A percentile compares a stretch with the other conserved stretches of the same genome.
These are phyloP conservation scores for Spialia ferax DNA, from an alignment of 2,888 invertebrate genomes.

Conservation along the genomic window DNA sequence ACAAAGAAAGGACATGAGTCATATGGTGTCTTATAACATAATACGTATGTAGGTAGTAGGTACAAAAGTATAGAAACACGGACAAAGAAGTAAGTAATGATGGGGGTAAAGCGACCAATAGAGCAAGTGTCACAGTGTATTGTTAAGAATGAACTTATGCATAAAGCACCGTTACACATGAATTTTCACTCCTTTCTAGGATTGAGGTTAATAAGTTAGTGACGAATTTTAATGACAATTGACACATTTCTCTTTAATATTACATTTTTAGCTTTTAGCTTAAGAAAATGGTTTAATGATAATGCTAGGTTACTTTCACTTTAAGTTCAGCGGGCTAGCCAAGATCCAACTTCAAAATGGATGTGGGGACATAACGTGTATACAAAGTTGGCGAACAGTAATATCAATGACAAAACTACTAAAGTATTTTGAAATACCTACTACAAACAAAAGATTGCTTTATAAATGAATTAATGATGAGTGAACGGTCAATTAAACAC, in stretches of 20 bases:
- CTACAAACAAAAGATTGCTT: conserved; percentile 23
- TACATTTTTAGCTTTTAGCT: neutral
- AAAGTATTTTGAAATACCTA: neutral
- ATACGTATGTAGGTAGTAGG: conserved; percentile 10
- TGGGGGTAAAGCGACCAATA: conserved; percentile 22
- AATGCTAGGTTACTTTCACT: neutral
- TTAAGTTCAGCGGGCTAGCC: neutral
- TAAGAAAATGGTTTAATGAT: neutral
- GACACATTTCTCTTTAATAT: conserved; percentile 18
- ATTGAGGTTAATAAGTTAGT: conserved; percentile 50
- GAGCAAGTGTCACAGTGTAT: conserved; percentile 28
- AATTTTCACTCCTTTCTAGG: conserved; percentile 47
- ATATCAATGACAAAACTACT: too few relatives aligned
- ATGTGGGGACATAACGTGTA: conserved; percentile 10
- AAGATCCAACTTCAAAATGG: neutral
- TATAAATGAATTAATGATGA: conserved; percentile 21
- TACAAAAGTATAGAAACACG: conserved; percentile 29
- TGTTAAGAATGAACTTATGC: conserved; percentile 36
- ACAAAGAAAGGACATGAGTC: conserved; percentile 33
- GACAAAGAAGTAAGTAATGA: conserved; percentile 32
- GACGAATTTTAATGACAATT: conserved; percentile 30
- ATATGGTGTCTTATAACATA: conserved; percentile 31
- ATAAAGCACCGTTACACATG: conserved; percentile 46
- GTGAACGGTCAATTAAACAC: conserved; percentile 24
- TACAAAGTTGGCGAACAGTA: too few relatives aligned